Conservation (phyloP, 2,113 vertebrate genomes). For the Halcyon malimbica region DNA sequence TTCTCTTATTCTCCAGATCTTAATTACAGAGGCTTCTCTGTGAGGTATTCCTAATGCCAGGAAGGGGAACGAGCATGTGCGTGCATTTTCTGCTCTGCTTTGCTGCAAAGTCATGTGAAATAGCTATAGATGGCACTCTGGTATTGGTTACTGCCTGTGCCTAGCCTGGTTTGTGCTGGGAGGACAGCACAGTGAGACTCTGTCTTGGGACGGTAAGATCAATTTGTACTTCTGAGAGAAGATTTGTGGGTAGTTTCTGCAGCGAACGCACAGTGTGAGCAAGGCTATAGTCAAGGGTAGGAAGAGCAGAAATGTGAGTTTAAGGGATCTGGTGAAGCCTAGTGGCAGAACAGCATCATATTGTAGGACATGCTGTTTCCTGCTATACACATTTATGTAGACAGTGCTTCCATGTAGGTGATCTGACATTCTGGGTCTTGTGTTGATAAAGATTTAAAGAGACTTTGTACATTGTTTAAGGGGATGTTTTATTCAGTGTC, state of each 20-base stretch:
- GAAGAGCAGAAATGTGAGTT: neutral
- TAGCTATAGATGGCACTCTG: neutral
- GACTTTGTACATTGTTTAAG: neutral
- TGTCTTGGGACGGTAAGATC: neutral
- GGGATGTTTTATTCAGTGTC: neutral
- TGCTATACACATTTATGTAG: neutral
- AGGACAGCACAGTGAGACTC: neutral
- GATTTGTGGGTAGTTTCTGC: neutral
- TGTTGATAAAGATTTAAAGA: neutral
- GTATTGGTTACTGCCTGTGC: neutral
- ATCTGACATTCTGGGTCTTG: neutral
- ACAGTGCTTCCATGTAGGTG: rapidly evolving
- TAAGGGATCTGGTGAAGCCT: neutral
- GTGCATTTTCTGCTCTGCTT: neutral
- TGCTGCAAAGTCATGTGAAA: neutral
- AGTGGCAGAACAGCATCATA: rapidly evolving
- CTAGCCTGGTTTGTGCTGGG: rapidly evolving
- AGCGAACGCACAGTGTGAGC: rapidly evolving
- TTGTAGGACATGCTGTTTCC: neutral
- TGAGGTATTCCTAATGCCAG: neutral
- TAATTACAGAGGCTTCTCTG: neutral
- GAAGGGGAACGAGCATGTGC: rapidly evolving
- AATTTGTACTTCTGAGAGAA: neutral
- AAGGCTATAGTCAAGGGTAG: neutral
- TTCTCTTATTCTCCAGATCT: neutral